Evolutionary conservation across 2,113 vertebrate genomes (phyloP), one percentile per base, ranked within the genome.

Genomic region (Pseudorasbora parva): DNA sequence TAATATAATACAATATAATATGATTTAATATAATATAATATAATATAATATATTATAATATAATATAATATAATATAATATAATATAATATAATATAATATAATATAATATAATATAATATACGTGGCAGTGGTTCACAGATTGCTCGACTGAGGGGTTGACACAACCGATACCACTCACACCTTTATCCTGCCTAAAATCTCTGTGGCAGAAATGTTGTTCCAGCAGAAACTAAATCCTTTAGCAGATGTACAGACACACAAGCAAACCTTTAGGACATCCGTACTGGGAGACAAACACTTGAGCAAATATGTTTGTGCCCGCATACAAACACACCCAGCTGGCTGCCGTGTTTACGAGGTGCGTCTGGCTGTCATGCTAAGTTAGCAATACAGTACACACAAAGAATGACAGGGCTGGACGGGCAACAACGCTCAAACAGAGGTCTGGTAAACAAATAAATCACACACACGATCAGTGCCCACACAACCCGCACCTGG

Each of bases 391-490:
- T 64, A 27, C 14, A 30, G 6, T 56, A 43, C 57, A 82, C 74
- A 83, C 3, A 15, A 51, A 19, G 49, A 69, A 47, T 27, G 37
- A 66, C 25, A 30, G 41, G 27, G 30, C 59, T 57, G 54, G 76
- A 59, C 23, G 60, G 47, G 71, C n/a, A 60, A 72, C 19, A 69
- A 41, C 14, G 37, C 72, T 83, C 82, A 75, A 83, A 83, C 4
- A 19, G 19, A 86, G 59, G 23, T 41, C 59, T 33, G 17, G 74
- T 59, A 73, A 64, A 75, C 51, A 82, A 45, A 82, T 49, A 72
- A 78, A 78, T 71, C 60, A 57, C 25, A 41, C 23, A 76, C 57
- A 23, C 23, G 19, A 51, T 66, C 43, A 60, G 43, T 64, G 59
- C 25, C 59, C 59, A 23, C 59, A 41, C 59, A 76, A 76, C n/a